Base-by-base conservation (phyloP, 2,797 vertebrate species). In the Anguilla obscura region DNA sequence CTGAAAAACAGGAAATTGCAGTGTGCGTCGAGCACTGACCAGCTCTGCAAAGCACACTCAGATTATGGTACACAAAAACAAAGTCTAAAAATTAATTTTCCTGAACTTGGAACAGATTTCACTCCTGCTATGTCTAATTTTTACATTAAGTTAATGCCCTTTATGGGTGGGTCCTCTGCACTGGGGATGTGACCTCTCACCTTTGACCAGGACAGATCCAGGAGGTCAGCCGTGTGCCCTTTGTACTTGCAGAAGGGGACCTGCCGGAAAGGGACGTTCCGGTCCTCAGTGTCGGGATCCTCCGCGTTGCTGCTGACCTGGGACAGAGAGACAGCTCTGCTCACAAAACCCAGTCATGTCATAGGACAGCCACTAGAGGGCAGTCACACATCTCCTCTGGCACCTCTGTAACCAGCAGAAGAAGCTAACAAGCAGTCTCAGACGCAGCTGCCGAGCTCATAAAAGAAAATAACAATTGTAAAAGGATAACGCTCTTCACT, bases 121-220 rank as follows among this genome's bases (percentile, higher is more conserved):
- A 69, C 18, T 63, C 21, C 58, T 3, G 58, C 16, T 21, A 63
- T 63, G 21, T 24, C 3, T 63, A 18, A 63, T 6, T 69, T n/a
- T 69, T 69, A 6, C 6, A 4, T 69, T 1, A 69, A 69, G 7
- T 69, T 69, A 10, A 27, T 27, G n/a, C 63, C n/a, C 63, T 69
- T n/a, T 27, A 7, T 5, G 8, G 63, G 24, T 66, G n/a, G n/a
- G 63, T n/a, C 63, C n/a, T 27, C 2, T 21, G 48, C 45, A 60
- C 54, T 63, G 56, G n/a, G 60, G 3, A n/a, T 6, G 18, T 18
- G 45, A 56, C 87, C 79, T 71, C 95, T 95, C 94, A 99, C 99
- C 95, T 99, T 99, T 80, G 99, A 99, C 99, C 99, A 99, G 24
- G 98, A 99, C 90, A 99, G 95, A 94, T 99, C 98, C 88, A 99